phyloP scores from a whole-genome alignment of 2,888 invertebrate species.

The Hirtodrosophila trivittata region DNA sequence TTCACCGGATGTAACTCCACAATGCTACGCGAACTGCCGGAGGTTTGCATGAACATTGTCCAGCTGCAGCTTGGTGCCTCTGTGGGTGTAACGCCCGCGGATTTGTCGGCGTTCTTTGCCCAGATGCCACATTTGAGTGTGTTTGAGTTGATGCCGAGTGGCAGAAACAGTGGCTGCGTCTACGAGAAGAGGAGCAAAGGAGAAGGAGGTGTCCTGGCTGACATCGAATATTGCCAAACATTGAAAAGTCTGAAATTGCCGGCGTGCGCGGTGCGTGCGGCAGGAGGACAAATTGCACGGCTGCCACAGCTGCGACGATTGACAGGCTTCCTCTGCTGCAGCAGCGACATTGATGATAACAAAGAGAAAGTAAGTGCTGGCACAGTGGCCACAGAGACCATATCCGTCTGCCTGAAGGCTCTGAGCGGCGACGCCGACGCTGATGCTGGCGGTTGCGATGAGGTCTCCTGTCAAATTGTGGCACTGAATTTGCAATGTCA shows the following conservation, averaged over 20 bases:
- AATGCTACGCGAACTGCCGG: conserved; percentile 45
- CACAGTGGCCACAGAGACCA: conserved; percentile 41
- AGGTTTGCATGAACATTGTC: conserved; percentile 36
- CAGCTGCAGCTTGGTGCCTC: conserved; percentile 44
- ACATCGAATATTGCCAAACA: conserved; percentile 44
- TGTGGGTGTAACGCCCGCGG: conserved; percentile 10
- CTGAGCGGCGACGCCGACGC: not conserved
- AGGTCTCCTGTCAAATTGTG: conserved; percentile 52
- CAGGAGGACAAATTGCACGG: conserved; percentile 41
- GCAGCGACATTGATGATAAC: conserved; percentile 30
- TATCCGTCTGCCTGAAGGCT: conserved; percentile 55
- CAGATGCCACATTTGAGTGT: conserved; percentile 29
- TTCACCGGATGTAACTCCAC: conserved; percentile 26
- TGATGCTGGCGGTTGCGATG: conserved; percentile 2
- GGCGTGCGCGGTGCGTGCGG: conserved; percentile 50
- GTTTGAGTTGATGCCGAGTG: conserved; percentile 52
- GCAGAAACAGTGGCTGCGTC: conserved; percentile 12
- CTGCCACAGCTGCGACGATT: conserved; percentile 55
- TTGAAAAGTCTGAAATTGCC: conserved; percentile 54
- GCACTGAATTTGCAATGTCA: conserved; percentile 65
- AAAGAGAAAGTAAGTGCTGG: conserved; percentile 38
- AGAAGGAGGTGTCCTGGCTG: conserved; percentile 14
- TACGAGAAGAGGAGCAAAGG: conserved; percentile 2
- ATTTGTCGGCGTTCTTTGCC: conserved; percentile 30
- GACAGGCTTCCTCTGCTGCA: conserved; percentile 61